A percentile compares a stretch with the other conserved stretches of the same genome.
Evolutionary conservation across 37 sponge, comb jelly and placozoan species (phyloP).

Genomic region (Lycopodina hypogea): DNA sequence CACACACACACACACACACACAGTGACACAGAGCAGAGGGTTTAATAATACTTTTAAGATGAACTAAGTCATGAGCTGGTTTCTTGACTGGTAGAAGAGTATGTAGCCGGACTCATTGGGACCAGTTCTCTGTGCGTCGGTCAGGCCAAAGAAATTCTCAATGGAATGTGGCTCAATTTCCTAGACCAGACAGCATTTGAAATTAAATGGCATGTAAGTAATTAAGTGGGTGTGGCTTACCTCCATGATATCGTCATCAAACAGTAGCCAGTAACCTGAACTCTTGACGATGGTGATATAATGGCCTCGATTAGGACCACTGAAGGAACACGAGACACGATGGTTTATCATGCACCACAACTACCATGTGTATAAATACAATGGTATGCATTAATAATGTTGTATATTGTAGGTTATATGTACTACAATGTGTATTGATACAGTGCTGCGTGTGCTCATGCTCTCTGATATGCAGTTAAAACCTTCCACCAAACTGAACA

Average conservation of each 20-base stretch:
- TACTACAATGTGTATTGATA: background rate
- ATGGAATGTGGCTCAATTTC: slow-evolving; percentile 88
- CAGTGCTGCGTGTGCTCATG: background rate
- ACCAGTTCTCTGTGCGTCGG: slow-evolving; percentile 62
- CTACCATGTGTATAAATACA: background rate
- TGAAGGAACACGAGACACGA: slow-evolving; percentile 7
- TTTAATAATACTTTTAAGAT: too few relatives aligned
- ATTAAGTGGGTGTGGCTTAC: background rate
- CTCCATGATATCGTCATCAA: slow-evolving; percentile 88
- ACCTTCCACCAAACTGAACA: too few relatives aligned
- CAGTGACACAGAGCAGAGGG: too few relatives aligned
- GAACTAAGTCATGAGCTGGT: background rate
- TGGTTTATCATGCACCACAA: background rate
- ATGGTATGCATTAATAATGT: background rate
- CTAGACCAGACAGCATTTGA: slow-evolving; percentile 27
- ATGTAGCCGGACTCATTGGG: slow-evolving; percentile 91
- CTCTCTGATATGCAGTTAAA: too few relatives aligned
- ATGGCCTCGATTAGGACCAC: slow-evolving; percentile 94
- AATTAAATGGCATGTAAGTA: background rate
- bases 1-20: too few relatives aligned
- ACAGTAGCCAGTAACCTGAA: slow-evolving; percentile 83
- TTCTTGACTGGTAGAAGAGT: slow-evolving; percentile 88
- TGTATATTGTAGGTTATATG: background rate
- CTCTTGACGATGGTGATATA: slow-evolving; percentile 94
- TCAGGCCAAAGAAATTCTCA: slow-evolving; percentile 88